These are phyloP conservation scores for Morelia viridis DNA, from an alignment of 2,797 vertebrate genomes.

Conservation along the genomic window DNA sequence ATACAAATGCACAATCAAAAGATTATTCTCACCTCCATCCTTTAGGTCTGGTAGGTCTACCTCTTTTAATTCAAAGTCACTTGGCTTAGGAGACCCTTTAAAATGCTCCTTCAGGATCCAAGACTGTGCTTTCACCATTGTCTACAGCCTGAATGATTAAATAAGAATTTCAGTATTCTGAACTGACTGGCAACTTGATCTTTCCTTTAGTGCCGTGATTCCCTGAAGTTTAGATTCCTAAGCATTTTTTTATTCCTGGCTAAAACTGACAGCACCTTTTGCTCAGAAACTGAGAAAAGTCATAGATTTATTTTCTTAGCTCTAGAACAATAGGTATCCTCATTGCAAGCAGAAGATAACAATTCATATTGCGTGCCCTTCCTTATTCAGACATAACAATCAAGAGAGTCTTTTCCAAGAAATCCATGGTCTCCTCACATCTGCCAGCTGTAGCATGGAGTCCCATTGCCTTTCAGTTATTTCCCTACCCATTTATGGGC, in stretches of 20 bases:
- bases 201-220: not conserved
- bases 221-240: not conserved
- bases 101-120: conserved; percentile 88
- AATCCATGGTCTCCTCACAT: not conserved
- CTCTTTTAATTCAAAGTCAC: conserved; percentile 82
- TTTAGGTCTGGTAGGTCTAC: conserved; percentile 80
- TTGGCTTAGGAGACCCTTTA: conserved; percentile 78
- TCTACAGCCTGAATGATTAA: conserved; percentile 49
- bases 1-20: not conserved
- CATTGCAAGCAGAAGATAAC: not conserved
- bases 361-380: not conserved
- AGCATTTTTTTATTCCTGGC: not conserved
- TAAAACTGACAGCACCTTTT: not conserved
- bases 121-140: conserved; percentile 79
- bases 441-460: not conserved
- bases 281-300: not conserved
- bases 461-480: too few relatives aligned
- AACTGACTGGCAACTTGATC: not conserved
- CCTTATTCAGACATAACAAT: not conserved
- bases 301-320: not conserved
- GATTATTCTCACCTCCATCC: conserved; percentile 79
- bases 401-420: not conserved
- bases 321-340: not conserved
- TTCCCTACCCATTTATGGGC: too few relatives aligned
- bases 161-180: not conserved